phyloP scores from a whole-genome alignment of 1,140 invertebrate genomes.

The Magallana angulata region DNA sequence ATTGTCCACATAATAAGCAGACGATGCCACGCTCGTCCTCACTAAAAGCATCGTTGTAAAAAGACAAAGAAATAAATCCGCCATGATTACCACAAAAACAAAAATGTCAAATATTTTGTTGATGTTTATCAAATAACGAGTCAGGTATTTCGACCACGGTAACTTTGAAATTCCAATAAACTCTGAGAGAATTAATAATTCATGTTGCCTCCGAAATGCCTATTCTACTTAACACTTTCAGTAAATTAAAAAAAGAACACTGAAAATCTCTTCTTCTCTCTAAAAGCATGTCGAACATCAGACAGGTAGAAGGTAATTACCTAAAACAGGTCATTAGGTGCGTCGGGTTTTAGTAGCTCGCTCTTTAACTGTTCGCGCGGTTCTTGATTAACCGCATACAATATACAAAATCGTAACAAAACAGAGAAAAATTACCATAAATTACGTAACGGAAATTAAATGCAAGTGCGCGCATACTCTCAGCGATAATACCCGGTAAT shows the following conservation, averaged over 20 bases:
- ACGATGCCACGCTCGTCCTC: conserved; percentile 28
- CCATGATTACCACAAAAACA: conserved; percentile 27
- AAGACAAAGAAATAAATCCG: conserved; percentile 36
- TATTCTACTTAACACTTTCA: not conserved
- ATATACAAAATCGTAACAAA: no score
- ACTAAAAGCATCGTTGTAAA: not conserved
- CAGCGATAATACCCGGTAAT: no score
- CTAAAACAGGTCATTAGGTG: conserved; percentile 31
- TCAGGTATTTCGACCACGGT: conserved; percentile 1
- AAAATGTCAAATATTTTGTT: conserved; percentile 38
- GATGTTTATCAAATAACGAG: conserved; percentile 32
- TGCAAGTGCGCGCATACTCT: no score
- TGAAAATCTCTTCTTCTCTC: conserved; percentile 2
- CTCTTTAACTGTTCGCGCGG: conserved; percentile 3
- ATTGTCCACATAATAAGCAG: conserved; percentile 92
- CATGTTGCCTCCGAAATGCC: not conserved
- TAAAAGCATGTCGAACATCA: conserved; percentile 21
- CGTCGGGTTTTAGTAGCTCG: conserved; percentile 2
- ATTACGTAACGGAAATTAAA: no score
- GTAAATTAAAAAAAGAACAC: conserved; percentile 14
- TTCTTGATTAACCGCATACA: not conserved
- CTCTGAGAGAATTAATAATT: not conserved
- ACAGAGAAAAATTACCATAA: no score
- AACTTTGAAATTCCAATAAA: not conserved
- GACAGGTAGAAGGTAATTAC: conserved; percentile 21